Evolutionary conservation across 2,113 vertebrate species (phyloP).

Genomic region (Candoia aspera): DNA sequence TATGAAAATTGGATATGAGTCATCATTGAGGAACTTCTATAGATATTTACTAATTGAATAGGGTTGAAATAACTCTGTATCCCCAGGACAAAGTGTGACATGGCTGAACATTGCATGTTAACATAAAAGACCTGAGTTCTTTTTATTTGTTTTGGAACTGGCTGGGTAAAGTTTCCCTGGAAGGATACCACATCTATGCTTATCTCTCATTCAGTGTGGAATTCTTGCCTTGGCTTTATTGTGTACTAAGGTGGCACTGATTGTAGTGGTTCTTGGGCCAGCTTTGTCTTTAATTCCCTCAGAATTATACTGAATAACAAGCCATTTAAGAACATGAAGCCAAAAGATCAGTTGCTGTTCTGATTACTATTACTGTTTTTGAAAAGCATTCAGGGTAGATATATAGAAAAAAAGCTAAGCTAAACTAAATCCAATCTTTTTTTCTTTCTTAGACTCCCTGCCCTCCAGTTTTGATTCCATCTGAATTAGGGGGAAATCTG

Average conservation of each 20-base stretch:
- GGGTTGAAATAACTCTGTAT: slow-evolving; percentile 12
- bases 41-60: slow-evolving; percentile 7
- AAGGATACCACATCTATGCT: slow-evolving; percentile 48
- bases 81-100: not conserved
- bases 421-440: slow-evolving; percentile 29
- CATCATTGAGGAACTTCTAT: not conserved
- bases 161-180: slow-evolving; percentile 42
- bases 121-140: slow-evolving; percentile 39
- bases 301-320: slow-evolving; percentile 66
- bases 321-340: slow-evolving; percentile 47
- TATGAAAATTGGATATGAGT: fast-evolving
- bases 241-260: slow-evolving; percentile 42
- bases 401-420: too few species aligned
- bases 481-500: slow-evolving; percentile 33
- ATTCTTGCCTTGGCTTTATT: slow-evolving; percentile 50
- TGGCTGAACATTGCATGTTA: slow-evolving; percentile 18
- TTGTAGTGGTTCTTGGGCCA: slow-evolving; percentile 52
- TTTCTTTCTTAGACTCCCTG: not conserved
- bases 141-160: not conserved
- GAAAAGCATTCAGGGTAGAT: slow-evolving; percentile 32
- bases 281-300: slow-evolving; percentile 52
- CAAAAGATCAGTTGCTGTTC: slow-evolving; percentile 56
- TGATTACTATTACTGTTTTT: slow-evolving; percentile 55
- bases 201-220: slow-evolving; percentile 48
- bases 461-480: not conserved